These are phyloP conservation scores for Plagodis pulveraria DNA, from an alignment of 2,888 invertebrate species.

Conservation along the genomic window DNA sequence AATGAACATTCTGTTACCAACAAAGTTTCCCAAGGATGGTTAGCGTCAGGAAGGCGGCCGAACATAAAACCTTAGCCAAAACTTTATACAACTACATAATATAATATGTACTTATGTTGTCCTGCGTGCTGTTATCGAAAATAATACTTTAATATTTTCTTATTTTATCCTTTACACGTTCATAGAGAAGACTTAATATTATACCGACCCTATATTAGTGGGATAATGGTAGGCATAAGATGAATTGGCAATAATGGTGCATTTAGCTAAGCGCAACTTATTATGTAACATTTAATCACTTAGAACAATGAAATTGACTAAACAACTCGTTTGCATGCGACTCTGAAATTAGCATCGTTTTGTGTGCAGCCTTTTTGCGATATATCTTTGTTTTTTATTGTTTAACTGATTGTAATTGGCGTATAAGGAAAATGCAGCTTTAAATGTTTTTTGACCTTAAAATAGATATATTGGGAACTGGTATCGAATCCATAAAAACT, in stretches of 20 bases:
- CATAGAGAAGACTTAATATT: too few species aligned
- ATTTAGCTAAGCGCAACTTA: conserved; percentile 1
- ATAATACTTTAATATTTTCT: too few species aligned
- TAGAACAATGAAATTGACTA: conserved; percentile 4
- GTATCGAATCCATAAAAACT: not conserved
- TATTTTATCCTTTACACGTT: too few species aligned
- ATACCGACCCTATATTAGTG: too few species aligned
- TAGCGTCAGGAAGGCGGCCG: too few species aligned
- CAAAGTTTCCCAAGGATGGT: too few species aligned
- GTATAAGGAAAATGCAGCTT: conserved; percentile 16
- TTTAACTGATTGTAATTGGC: conserved; percentile 20
- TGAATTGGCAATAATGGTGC: conserved; percentile 1
- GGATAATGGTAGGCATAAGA: too few species aligned
- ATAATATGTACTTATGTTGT: too few species aligned
- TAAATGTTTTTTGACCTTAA: conserved; percentile 4
- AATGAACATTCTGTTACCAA: too few species aligned
- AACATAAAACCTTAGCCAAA: too few species aligned
- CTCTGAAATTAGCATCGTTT: conserved; percentile 3
- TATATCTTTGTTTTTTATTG: conserved; percentile 20
- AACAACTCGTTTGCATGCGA: conserved; percentile 8
- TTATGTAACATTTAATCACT: conserved; percentile 5
- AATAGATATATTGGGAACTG: not conserved
- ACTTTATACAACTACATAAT: too few species aligned
- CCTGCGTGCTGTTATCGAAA: too few species aligned
- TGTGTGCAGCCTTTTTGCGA: not conserved